Evolutionary conservation across 2,888 invertebrate genomes (phyloP).

Genomic region (Lochmaea crataegi): DNA sequence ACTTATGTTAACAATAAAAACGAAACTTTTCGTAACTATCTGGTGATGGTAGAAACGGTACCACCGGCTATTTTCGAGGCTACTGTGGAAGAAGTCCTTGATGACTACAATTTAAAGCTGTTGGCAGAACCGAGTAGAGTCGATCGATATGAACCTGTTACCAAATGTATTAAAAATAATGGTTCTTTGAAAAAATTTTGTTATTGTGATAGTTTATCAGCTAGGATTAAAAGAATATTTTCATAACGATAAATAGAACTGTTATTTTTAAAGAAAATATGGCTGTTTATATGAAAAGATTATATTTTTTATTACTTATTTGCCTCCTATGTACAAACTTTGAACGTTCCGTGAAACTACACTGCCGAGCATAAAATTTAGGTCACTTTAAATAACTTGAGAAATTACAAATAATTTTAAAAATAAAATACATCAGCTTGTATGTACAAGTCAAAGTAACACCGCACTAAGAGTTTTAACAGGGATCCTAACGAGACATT

Average conservation of each 20-base stretch:
- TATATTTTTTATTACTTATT: no score
- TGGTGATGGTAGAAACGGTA: conserved; percentile 73
- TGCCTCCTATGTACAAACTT: no score
- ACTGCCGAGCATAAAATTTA: no score
- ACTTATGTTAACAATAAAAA: conserved; percentile 45
- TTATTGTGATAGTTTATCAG: conserved; percentile 60
- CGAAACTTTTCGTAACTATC: conserved; percentile 66
- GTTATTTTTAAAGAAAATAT: no score
- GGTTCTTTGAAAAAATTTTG: conserved; percentile 70
- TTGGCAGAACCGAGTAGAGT: conserved; percentile 74
- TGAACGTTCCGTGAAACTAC: no score
- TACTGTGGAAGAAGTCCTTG: conserved; percentile 67
- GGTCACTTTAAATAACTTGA: no score
- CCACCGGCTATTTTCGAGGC: conserved; percentile 79
- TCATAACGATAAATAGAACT: neutral
- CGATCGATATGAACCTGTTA: conserved; percentile 67
- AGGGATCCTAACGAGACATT: no score
- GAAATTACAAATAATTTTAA: no score
- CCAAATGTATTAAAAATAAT: conserved; percentile 66
- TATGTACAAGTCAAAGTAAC: no score
- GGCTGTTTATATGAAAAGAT: no score
- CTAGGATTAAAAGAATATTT: neutral
- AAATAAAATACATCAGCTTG: no score
- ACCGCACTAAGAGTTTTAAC: no score
- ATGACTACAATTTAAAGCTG: conserved; percentile 61